Evolutionary conservation across 1,140 invertebrate genomes (phyloP).

Genomic region (Neodiprion virginianus): DNA sequence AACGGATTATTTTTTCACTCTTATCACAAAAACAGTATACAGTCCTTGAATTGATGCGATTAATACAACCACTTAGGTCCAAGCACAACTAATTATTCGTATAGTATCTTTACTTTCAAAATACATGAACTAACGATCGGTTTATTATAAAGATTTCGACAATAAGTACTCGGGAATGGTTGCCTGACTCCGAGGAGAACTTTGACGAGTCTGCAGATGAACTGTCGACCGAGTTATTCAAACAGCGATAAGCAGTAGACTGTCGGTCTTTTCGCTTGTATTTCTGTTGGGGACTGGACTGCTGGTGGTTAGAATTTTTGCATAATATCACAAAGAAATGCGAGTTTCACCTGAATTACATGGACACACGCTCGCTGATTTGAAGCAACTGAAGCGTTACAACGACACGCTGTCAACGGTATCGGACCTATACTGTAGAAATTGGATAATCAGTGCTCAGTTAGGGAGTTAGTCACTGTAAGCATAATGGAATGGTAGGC

Average conservation of each 20-base stretch:
- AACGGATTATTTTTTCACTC: no score
- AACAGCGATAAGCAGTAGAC: slow-evolving; percentile 44
- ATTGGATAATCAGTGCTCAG: slow-evolving; percentile 4
- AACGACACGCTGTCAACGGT: slow-evolving; percentile 9
- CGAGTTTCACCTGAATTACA: slow-evolving; percentile 60
- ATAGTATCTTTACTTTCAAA: no score
- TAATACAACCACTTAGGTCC: no score
- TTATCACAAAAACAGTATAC: no score
- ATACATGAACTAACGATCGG: no score
- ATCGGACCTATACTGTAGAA: background rate
- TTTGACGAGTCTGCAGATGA: background rate
- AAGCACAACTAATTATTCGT: no score
- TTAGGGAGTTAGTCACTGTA: background rate
- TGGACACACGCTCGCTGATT: slow-evolving; percentile 49
- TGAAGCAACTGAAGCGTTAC: slow-evolving; percentile 57
- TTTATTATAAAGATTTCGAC: no score
- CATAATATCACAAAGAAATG: slow-evolving; percentile 60
- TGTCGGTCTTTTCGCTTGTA: slow-evolving; percentile 12
- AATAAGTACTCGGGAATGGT: no score
- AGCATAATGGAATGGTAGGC: background rate
- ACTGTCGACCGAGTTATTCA: slow-evolving; percentile 15
- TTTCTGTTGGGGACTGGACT: slow-evolving; percentile 37
- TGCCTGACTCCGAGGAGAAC: background rate
- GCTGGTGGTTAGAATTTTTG: slow-evolving; percentile 46
- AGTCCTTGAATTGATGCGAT: no score